Evolutionary conservation across 2,888 invertebrate genomes (phyloP).

Genomic region (Anthophora plumipes): DNA sequence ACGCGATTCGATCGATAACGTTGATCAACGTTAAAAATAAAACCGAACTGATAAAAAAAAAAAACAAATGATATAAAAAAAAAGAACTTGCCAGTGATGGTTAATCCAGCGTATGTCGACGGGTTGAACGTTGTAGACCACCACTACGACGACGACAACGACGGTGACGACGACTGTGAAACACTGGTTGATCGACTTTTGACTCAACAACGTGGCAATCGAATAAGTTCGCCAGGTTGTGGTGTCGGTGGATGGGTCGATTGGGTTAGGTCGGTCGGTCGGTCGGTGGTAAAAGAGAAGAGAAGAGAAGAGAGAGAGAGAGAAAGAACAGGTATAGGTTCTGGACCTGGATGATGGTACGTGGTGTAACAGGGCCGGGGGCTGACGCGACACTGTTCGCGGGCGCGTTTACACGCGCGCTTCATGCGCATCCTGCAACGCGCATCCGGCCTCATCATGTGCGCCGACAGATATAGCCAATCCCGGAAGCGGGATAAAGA

Average conservation of each 20-base stretch:
- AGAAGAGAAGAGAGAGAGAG: constrained; percentile 69
- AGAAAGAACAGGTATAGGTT: constrained; percentile 78
- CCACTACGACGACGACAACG: constrained; percentile 52
- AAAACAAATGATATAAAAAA: constrained; percentile 6
- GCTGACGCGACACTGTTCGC: constrained; percentile 84
- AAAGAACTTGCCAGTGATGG: constrained; percentile 74
- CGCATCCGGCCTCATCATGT: constrained; percentile 73
- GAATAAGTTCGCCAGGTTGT: constrained; percentile 60
- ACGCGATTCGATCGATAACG: not conserved
- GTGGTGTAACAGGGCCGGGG: constrained; percentile 84
- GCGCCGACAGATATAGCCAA: constrained; percentile 70
- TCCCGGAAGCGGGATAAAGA: constrained; percentile 62
- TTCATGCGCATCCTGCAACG: constrained; percentile 74
- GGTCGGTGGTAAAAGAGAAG: constrained; percentile 68
- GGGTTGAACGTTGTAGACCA: constrained; percentile 44
- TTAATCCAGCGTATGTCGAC: constrained; percentile 62
- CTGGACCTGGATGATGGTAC: constrained; percentile 82
- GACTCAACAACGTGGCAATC: constrained; percentile 69
- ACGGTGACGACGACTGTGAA: constrained; percentile 45
- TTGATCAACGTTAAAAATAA: not conserved
- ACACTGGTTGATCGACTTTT: constrained; percentile 70
- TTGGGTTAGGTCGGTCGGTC: constrained; percentile 71
- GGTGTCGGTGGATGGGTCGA: constrained; percentile 68
- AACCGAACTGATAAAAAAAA: not conserved
- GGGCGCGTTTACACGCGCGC: constrained; percentile 78